Evolutionary conservation across 2,113 vertebrate genomes (phyloP), one percentile per base, ranked within the genome.

Genomic region (Mirza zaza): DNA sequence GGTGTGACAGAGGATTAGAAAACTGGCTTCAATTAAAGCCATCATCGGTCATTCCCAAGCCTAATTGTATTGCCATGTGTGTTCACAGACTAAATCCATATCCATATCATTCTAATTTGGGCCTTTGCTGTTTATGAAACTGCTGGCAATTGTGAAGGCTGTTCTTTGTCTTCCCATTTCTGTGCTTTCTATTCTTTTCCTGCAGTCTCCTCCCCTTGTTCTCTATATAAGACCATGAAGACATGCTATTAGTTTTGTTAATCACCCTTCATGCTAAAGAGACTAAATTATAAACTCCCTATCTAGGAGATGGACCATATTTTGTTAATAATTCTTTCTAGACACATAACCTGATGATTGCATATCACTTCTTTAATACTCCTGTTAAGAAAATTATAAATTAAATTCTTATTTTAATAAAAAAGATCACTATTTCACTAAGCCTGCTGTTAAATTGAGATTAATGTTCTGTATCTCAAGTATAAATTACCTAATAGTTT

Each of bases 401-500:
- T 93, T 95, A 92, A 93, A 86, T 68, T 39, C 57, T 29, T 93
- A 34, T 91, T 93, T 89, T 91, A 97, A 93, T 45, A 45, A 45
- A 81, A 91, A 84, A 85, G 18, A 75, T 86, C 6, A 20, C 61
- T 87, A 79, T 93, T 96, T 88, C 73, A 88, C 81, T 94, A 97
- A 97, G 80, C 77, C 65, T 96, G 95, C 85, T 96, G 77, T 95
- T 96, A 94, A 89, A 80, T 88, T 57, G 89, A 97, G 95, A 97
- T 98, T 95, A 80, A 97, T 97, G 96, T 94, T 81, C 93, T 92
- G 25, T 92, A 96, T 94, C 91, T 96, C 92, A 96, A 80, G 86
- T 95, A 97, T 94, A 97, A 93, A 97, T 97, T 95, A 92, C 82
- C 95, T 91, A 83, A 94, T 97, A 96, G 89, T 97, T 96, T 85